These are phyloP conservation scores for Penaeus chinensis DNA, from an alignment of 1,140 invertebrate genomes.

Conservation along the genomic window DNA sequence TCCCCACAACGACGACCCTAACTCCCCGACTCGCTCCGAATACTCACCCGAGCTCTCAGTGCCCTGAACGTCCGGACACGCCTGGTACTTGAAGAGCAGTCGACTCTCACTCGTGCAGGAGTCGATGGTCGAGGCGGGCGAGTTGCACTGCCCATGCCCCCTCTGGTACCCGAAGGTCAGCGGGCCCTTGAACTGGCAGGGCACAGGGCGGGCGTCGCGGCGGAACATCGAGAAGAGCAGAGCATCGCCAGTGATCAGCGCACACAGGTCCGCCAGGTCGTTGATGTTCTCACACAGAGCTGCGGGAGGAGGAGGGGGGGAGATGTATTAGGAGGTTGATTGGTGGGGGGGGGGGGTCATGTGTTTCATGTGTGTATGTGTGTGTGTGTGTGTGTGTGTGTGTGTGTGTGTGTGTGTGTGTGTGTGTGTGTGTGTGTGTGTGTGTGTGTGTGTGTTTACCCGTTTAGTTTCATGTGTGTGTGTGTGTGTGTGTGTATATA, in stretches of 20 bases:
- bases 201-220: slow-evolving; percentile 74
- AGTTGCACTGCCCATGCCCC: slow-evolving; percentile 74
- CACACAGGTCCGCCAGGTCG: slow-evolving; percentile 73
- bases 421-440: not conserved
- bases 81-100: slow-evolving; percentile 87
- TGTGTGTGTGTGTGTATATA: not conserved
- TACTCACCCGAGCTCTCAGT: slow-evolving; percentile 60
- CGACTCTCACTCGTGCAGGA: slow-evolving; percentile 85
- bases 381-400: too few species aligned
- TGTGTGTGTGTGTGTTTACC: not conserved
- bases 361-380: too few species aligned
- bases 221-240: slow-evolving; percentile 89
- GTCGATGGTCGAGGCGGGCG: slow-evolving; percentile 82
- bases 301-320: slow-evolving; percentile 16
- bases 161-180: slow-evolving; percentile 85
- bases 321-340: not conserved
- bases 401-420: not conserved
- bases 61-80: slow-evolving; percentile 83
- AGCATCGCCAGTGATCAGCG: slow-evolving; percentile 87
- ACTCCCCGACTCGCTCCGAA: not conserved
- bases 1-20: too few species aligned
- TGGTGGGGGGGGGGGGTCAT: too few species aligned
- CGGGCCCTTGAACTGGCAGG: slow-evolving; percentile 72
- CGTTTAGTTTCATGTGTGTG: not conserved
- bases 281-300: slow-evolving; percentile 55